Base-by-base conservation (phyloP, 2,888 invertebrate genomes). In the Luffia ferchaultella region DNA sequence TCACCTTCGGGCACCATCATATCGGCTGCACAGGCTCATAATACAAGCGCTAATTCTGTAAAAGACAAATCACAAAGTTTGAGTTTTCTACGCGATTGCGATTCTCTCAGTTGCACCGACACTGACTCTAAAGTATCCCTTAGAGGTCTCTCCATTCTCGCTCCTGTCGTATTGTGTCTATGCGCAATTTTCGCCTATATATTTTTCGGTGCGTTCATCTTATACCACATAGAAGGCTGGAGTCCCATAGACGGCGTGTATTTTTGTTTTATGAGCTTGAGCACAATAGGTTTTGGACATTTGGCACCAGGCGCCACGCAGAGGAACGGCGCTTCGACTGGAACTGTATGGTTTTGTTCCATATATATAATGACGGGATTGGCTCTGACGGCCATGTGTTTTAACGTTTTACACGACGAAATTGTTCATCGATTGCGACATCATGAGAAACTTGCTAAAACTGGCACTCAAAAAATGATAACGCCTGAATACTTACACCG, bases 211-310 rank as follows among this genome's bases (percentile, higher is more conserved):
- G 96, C 97, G 1, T 86, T 95, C 53, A 90, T 96, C 20, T 88
- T 98, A 57, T 92, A 93, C 65, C 89, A 94, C 58, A 87, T 97
- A 72, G 97, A 98, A 73, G 94, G 93, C 62, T 98, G 97, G 97
- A 90, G 91, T 60, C 88, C 94, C 46, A 85, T 98, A 54, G 96
- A 97, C 66, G 94, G 94, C 50, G 89, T 95, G 62, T 97, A 94
- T 76, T 97, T 97, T 76, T 97, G 96, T 76, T 97, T 97, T 76
- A 96, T 97, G 91, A 95, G 95, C 65, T 86, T 97, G 61, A 95
- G 93, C 62, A 96, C 96, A 16, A 95, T 95, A 63, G 96, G 96
- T 12, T 95, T 95, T 63, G 95, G 94, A 18, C 93, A 95, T 67
- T 87, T 94, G 76, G 88, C 93, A 49, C 93, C 94, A 9, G 93